These are phyloP conservation scores for Notocelia uddmanniana DNA, from an alignment of 2,888 invertebrate genomes.

Conservation along the genomic window DNA sequence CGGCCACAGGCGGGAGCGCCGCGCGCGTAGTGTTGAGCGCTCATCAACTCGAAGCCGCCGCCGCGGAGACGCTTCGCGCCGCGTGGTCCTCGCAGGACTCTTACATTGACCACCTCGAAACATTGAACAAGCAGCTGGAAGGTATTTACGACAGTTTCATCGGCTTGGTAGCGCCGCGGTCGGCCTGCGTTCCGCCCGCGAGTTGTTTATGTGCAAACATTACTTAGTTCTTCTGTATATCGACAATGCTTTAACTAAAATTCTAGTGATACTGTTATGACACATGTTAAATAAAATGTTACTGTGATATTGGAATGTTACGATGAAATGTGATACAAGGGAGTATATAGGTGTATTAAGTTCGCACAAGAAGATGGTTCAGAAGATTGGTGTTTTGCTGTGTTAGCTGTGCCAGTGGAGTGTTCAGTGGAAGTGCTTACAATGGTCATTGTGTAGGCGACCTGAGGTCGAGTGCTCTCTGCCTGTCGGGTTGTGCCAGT, in stretches of 20 bases:
- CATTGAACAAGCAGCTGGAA: slow-evolving; percentile 91
- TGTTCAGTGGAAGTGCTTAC: slow-evolving; percentile 71
- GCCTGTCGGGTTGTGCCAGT: slow-evolving; percentile 64
- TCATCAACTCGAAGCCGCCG: slow-evolving; percentile 87
- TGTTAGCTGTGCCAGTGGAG: slow-evolving; percentile 71
- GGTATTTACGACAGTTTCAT: slow-evolving; percentile 87
- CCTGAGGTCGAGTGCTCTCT: slow-evolving; percentile 48
- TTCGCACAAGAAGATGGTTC: slow-evolving; percentile 61
- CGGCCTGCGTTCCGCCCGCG: slow-evolving; percentile 70
- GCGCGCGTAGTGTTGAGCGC: slow-evolving; percentile 88
- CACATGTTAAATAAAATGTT: slow-evolving; percentile 67
- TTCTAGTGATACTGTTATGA: slow-evolving; percentile 76
- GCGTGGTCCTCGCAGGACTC: slow-evolving; percentile 92
- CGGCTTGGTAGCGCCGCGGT: slow-evolving; percentile 81
- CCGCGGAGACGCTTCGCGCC: slow-evolving; percentile 88
- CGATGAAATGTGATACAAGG: slow-evolving; percentile 75
- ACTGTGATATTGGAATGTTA: slow-evolving; percentile 76
- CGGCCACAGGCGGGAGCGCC: slow-evolving; percentile 82
- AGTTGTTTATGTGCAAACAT: slow-evolving; percentile 65
- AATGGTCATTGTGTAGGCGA: slow-evolving; percentile 34
- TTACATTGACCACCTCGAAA: slow-evolving; percentile 91
- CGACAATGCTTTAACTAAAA: slow-evolving; percentile 86
- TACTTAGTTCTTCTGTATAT: slow-evolving; percentile 75
- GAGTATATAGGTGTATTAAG: slow-evolving; percentile 79
- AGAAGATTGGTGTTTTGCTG: slow-evolving; percentile 70